Evolutionary conservation across 2,113 vertebrate species (phyloP), one percentile per base, ranked within the genome.

Genomic region (Cavia porcellus): DNA sequence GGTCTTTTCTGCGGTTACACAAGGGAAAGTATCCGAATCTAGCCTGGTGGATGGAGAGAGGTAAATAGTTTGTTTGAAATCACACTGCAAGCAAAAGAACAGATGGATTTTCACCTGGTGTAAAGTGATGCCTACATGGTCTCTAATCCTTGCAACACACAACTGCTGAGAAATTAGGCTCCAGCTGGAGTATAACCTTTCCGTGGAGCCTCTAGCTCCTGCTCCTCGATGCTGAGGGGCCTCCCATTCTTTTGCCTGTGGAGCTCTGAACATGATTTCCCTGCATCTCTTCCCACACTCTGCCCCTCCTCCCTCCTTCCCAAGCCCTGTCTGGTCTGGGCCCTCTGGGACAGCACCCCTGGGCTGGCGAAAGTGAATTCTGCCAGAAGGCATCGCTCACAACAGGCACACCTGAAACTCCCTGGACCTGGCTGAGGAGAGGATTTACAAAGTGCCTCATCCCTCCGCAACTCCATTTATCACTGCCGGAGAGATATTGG

Each of bases 391-490:
- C 64, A 81, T n/a, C 38, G 10, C 61, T 59, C 45, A 52, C 15
- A 74, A 74, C 19, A 66, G 94, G 94, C 35, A 50, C 79, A 72
- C 28, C 74, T 86, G 92, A 84, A 70, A 20, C 22, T 50, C 20
- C 79, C 94, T 74, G 68, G 86, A 79, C 42, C 82, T 79, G 97
- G 89, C 75, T 4, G 92, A 13, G 93, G 89, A 68, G 79, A 92
- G 64, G 86, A 70, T 85, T 87, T 84, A 77, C 57, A 68, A 42
- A 95, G 96, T 75, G 55, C 86, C 8, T 91, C 45, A 55, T 28
- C 91, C 72, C 68, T 57, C 6, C 0, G 94, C 12, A 20, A 89
- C n/a, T 45, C 90, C 94, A 93, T 93, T 95, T 55, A 89, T 95
- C 92, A 94, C 74, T 80, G 89, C 79, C 74, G 5, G 57, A 66